A percentile compares a stretch with the other conserved stretches of the same genome.
phyloP scores from a whole-genome alignment of 2,113 vertebrate genomes.

The Hippocampus comes region DNA sequence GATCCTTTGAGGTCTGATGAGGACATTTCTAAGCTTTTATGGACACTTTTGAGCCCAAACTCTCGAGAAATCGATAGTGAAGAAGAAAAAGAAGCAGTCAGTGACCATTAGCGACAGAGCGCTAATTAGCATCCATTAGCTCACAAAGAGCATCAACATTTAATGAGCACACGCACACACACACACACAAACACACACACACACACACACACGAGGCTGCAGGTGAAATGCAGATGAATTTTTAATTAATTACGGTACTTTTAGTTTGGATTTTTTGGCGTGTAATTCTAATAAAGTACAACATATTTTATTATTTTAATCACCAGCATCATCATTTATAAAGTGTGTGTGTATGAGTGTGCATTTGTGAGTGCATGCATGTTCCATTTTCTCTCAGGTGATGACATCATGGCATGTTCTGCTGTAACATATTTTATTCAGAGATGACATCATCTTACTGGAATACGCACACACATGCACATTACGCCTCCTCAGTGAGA shows the following conservation, averaged over 20 bases:
- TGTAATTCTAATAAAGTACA: too few relatives aligned
- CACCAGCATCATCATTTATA: too few relatives aligned
- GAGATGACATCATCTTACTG: slow-evolving; percentile 63
- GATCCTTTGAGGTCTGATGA: not conserved
- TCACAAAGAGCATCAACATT: slow-evolving; percentile 59
- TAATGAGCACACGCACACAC: not conserved
- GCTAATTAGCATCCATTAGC: slow-evolving; percentile 67
- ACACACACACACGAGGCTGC: slow-evolving; percentile 45
- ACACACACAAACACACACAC: too few relatives aligned
- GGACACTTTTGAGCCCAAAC: not conserved
- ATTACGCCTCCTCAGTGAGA: slow-evolving; percentile 37
- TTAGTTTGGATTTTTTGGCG: too few relatives aligned
- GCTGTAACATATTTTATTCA: slow-evolving; percentile 63
- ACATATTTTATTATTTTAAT: too few relatives aligned
- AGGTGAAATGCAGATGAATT: not conserved
- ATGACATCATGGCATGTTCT: slow-evolving; percentile 56
- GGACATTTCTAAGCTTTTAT: slow-evolving; percentile 1
- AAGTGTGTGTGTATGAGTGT: too few relatives aligned
- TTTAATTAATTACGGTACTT: not conserved
- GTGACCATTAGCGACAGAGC: slow-evolving; percentile 58
- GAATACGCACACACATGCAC: slow-evolving; percentile 29
- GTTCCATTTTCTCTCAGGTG: slow-evolving; percentile 33
- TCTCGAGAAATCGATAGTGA: not conserved
- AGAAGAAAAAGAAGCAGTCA: not conserved
- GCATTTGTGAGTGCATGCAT: not conserved